Base-by-base conservation (phyloP, 2,888 invertebrate species). In the Oxyscelio sp. region DNA sequence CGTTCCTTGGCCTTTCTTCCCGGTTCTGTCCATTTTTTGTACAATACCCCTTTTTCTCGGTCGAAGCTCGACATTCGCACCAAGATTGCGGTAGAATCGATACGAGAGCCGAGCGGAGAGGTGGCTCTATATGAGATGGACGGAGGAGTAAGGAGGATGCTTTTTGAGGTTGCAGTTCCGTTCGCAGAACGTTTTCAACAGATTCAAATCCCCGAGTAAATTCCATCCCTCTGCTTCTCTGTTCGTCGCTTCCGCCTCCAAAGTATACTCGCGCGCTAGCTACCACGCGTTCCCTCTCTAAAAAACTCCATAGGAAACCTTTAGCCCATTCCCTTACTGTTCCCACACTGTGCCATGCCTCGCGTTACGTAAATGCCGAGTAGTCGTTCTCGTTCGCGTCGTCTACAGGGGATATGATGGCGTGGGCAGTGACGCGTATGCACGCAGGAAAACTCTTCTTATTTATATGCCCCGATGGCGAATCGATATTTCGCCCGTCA, bases 391-490 rank as follows among this genome's bases (percentile, higher is more conserved):
- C 73, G 66, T 48, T 75, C 68, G 66, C 81, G 81, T 70, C 82
- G 85, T 80, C 85, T 85, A 85, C 83, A 61, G 85, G 85, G 85
- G 81, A 82, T 82, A 82, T 78, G 78, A 91, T 89, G 91, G 91
- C 91, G 92, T 89, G 91, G 91, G 87, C 93, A 93, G 92, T 93
- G 93, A 93, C 93, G 93, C 93, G 93, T 93, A 91, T 92, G 93
- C 92, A 92, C 93, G 92, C 92, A 92, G 93, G 90, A 93, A 93
- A 93, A 93, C 92, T 93, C 93, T 92, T 91, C 92, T 93, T 93
- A 92, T 93, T 93, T 40, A 93, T 93, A 92, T 92, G 92, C 91
- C 90, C 89, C 89, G 89, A 89, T 85, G 88, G 87, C 89, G 88
- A 92, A 92, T 92, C 92, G 91, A 92, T 92, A 92, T 91, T 89